Evolutionary conservation across 2,113 vertebrate species (phyloP).

Genomic region (Propithecus coquereli): DNA sequence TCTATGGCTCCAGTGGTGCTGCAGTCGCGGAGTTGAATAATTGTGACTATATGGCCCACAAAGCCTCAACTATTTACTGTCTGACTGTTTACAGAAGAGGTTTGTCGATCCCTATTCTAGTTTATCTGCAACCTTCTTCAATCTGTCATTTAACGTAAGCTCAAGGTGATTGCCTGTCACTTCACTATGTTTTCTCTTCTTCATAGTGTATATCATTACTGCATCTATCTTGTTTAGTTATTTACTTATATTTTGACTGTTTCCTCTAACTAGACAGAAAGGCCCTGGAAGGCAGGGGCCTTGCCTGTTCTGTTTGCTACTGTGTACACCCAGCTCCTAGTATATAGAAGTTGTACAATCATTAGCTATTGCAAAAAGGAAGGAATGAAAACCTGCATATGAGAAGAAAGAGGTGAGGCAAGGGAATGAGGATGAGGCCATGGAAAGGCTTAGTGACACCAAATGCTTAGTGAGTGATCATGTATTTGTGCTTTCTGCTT

Average conservation of each 20-base stretch:
- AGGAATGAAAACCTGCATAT: not conserved
- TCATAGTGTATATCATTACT: not conserved
- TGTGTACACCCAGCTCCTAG: not conserved
- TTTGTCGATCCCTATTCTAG: not conserved
- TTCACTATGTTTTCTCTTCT: slow-evolving; percentile 14
- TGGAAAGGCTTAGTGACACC: not conserved
- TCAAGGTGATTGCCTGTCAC: not conserved
- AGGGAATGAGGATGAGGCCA: not conserved
- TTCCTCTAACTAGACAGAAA: not conserved
- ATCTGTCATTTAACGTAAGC: not conserved
- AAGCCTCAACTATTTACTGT: slow-evolving; percentile 21
- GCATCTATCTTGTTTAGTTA: not conserved
- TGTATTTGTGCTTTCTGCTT: not conserved
- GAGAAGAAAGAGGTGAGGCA: not conserved
- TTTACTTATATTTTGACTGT: slow-evolving; percentile 11
- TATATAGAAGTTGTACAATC: not conserved
- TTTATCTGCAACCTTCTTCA: not conserved
- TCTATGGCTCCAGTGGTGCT: not conserved
- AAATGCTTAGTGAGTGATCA: not conserved
- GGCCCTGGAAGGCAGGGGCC: not conserved
- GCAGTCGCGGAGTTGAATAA: not conserved
- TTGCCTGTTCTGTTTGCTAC: not conserved
- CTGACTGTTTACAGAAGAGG: not conserved
- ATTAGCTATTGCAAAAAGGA: not conserved
- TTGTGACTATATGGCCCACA: not conserved